A percentile compares a stretch with the other conserved stretches of the same genome.
phyloP scores from a whole-genome alignment of 2,797 vertebrate genomes.

The Anguilla anguilla region DNA sequence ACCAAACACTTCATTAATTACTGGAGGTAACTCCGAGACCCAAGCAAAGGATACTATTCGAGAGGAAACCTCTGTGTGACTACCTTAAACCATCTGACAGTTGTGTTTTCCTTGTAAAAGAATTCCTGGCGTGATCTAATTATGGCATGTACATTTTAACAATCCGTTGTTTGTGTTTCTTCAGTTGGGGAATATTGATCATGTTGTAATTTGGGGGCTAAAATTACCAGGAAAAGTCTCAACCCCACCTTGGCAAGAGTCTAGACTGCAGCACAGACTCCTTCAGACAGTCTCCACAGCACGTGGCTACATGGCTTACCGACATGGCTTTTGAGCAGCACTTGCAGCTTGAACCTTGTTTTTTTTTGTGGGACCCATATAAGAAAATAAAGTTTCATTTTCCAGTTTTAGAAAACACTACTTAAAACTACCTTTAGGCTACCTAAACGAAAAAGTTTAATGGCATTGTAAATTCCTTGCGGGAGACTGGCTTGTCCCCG shows the following conservation, averaged over 20 bases:
- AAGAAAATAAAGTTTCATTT: not conserved
- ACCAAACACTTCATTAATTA: constrained; percentile 30
- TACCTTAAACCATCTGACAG: not conserved
- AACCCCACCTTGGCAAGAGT: not conserved
- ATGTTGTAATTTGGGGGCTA: constrained; percentile 18
- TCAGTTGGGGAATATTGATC: constrained; percentile 14
- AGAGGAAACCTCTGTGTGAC: not conserved
- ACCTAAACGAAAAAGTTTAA: not conserved
- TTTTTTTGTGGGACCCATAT: not conserved
- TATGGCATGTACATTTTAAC: constrained; percentile 18
- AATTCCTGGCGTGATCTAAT: constrained; percentile 21
- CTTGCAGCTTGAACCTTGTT: not conserved
- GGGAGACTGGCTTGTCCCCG: not conserved
- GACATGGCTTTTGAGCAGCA: not conserved
- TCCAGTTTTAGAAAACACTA: not conserved
- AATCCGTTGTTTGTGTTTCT: constrained; percentile 15
- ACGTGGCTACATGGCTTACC: not conserved
- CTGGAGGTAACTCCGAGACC: constrained; percentile 15
- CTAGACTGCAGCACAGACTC: not conserved
- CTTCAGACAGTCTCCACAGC: not conserved
- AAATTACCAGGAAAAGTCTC: constrained; percentile 5
- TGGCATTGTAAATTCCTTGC: not conserved
- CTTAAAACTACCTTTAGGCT: not conserved
- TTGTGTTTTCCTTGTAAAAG: constrained; percentile 33
- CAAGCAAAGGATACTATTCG: not conserved